These are phyloP conservation scores for Zosterops lateralis DNA, from an alignment of 2,113 vertebrate species.

Conservation along the genomic window DNA sequence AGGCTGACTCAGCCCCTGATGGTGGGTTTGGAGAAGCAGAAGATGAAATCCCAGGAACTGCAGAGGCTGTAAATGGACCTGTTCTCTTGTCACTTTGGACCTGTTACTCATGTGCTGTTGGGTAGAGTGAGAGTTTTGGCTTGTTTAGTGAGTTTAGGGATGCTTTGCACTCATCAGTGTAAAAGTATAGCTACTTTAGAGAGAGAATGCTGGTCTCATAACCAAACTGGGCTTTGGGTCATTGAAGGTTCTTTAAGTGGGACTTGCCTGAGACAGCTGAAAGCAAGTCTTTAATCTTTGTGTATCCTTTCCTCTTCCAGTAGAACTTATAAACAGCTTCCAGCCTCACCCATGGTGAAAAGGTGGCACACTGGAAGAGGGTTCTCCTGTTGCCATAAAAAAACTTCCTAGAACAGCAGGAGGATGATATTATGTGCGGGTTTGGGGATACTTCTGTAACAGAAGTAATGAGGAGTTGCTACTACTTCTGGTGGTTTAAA, in stretches of 20 bases:
- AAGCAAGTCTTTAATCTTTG: neutral
- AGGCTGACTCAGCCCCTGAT: neutral
- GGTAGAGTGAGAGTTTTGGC: neutral
- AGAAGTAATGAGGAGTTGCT: neutral
- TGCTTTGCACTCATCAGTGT: neutral
- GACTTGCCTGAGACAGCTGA: neutral
- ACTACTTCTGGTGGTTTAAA: neutral
- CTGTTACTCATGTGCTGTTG: neutral
- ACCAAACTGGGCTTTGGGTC: neutral
- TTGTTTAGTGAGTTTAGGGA: neutral
- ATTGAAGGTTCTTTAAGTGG: neutral
- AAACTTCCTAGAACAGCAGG: neutral
- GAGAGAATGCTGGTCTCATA: neutral
- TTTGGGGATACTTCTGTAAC: neutral
- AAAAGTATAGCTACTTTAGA: neutral
- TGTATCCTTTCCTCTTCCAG: neutral
- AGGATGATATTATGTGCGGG: neutral
- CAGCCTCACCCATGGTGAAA: neutral
- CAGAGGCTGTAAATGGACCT: neutral
- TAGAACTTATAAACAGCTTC: neutral
- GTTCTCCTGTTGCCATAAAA: neutral
- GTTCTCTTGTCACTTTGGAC: neutral
- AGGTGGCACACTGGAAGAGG: neutral
- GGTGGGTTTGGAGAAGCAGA: neutral
- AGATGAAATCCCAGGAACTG: neutral